These are phyloP conservation scores for Drosophila picticornis DNA, from an alignment of 2,888 invertebrate genomes.

Conservation along the genomic window DNA sequence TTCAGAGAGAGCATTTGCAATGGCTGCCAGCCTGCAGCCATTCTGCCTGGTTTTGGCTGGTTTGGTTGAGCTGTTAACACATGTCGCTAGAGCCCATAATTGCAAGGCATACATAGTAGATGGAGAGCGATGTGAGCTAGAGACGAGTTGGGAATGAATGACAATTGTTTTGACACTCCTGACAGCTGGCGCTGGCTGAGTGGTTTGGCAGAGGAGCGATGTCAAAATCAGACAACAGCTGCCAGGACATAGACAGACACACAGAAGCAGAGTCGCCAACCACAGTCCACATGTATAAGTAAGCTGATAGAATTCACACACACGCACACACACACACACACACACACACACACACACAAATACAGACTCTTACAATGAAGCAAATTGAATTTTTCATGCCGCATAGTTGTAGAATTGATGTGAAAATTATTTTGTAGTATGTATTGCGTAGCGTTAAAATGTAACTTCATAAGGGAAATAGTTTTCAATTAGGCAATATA, in stretches of 20 bases:
- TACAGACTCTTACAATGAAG: not conserved
- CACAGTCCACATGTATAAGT: constrained; percentile 7
- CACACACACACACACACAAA: not conserved
- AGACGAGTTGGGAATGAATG: constrained; percentile 58
- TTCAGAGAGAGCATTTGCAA: constrained; percentile 42
- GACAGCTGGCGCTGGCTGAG: constrained; percentile 25
- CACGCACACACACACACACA: constrained; percentile 13
- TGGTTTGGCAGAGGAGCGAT: constrained; percentile 17
- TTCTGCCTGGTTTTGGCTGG: constrained; percentile 1
- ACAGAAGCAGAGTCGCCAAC: not conserved
- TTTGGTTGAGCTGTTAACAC: constrained; percentile 57
- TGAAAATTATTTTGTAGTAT: constrained; percentile 42
- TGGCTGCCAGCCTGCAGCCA: constrained; percentile 6
- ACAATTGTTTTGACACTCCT: constrained; percentile 76
- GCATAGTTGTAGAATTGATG: constrained; percentile 41
- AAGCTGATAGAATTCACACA: constrained; percentile 37
- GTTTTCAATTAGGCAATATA: constrained; percentile 36
- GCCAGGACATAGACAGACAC: constrained; percentile 13
- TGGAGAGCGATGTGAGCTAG: constrained; percentile 25
- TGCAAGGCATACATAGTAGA: constrained; percentile 50
- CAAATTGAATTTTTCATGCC: constrained; percentile 59
- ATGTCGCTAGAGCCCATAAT: constrained; percentile 70
- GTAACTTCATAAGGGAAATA: constrained; percentile 38
- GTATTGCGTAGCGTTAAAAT: constrained; percentile 23
- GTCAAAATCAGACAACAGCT: constrained; percentile 44